Evolutionary conservation across 2,888 invertebrate species (phyloP).

Genomic region (Pocota personata): DNA sequence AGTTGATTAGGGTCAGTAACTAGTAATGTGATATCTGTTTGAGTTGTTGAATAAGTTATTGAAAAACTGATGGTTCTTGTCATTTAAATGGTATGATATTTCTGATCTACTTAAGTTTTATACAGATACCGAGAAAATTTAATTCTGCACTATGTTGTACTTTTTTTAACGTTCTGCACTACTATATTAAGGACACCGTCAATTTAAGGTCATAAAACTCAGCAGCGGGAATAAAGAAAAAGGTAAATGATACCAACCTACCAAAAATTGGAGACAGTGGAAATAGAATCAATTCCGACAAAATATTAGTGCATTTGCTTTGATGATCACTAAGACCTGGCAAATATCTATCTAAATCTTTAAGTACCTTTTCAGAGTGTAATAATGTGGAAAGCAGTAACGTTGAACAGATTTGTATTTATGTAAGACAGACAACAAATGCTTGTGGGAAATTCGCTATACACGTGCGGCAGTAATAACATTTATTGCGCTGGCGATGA

Average conservation of each 20-base stretch:
- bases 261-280: too few relatives aligned
- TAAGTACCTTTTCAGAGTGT: not conserved
- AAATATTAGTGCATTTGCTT: too few relatives aligned
- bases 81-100: not conserved
- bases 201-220: too few relatives aligned
- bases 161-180: not conserved
- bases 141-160: too few relatives aligned
- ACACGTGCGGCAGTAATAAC: not conserved
- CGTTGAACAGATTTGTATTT: not conserved
- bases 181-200: too few relatives aligned
- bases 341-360: not conserved
- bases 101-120: not conserved
- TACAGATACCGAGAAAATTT: not conserved
- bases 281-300: too few relatives aligned
- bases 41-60: not conserved
- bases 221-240: too few relatives aligned
- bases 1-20: not conserved
- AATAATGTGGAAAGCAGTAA: too few relatives aligned
- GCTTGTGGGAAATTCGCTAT: not conserved
- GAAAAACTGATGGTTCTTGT: not conserved
- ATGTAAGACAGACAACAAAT: not conserved
- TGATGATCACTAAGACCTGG: too few relatives aligned
- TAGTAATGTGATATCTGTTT: not conserved
- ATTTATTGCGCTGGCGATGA: not conserved
- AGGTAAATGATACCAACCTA: too few relatives aligned